Evolutionary conservation across 2,113 vertebrate genomes (phyloP), one percentile per base, ranked within the genome.

Genomic region (Varanus salvator): DNA sequence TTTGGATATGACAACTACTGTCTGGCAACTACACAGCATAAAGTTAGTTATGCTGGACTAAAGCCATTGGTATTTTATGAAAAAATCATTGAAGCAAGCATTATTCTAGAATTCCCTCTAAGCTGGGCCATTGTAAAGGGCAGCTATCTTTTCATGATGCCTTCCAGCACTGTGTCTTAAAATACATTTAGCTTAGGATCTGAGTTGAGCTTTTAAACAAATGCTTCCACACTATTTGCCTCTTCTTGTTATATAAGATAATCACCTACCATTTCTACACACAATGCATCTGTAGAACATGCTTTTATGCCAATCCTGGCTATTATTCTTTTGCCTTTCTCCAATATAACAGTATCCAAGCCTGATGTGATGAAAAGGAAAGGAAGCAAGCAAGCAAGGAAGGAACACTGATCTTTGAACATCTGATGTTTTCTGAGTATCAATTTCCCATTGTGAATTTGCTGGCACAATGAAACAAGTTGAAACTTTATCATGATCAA

Each of bases 171-270:
- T 29, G 34, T 1, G 19, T 76, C 83, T 87, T 66, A 84, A 92
- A 12, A 15, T 31, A 54, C 48, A 86, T 48, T 8, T 1, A 8
- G 72, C 23, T 1, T 2, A 71, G 8, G n/a, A n/a, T 57, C 71
- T 76, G 78, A 91, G 8, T 15, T 71, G 48, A 1, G 29, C 25
- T 94, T 91, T 91, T 72, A 85, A 44, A 81, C 50, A 87, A 76
- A 89, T 4, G 25, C 3, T 85, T 90, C 76, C 84, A 1, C 64
- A 14, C 34, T 85, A 15, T 19, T 29, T 17, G 87, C 21, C 38
- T 91, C 75, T 80, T 1, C 75, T 87, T 78, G 0, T 85, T 90
- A 11, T 0, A 21, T 84, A 66, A 82, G 31, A 89, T 19, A 90
- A 89, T 89, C 84, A 87, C 31, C 69, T 14, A 8, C 1, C 85